These are phyloP conservation scores for Charadrius vociferus DNA, from an alignment of 2,113 vertebrate species.

Conservation along the genomic window DNA sequence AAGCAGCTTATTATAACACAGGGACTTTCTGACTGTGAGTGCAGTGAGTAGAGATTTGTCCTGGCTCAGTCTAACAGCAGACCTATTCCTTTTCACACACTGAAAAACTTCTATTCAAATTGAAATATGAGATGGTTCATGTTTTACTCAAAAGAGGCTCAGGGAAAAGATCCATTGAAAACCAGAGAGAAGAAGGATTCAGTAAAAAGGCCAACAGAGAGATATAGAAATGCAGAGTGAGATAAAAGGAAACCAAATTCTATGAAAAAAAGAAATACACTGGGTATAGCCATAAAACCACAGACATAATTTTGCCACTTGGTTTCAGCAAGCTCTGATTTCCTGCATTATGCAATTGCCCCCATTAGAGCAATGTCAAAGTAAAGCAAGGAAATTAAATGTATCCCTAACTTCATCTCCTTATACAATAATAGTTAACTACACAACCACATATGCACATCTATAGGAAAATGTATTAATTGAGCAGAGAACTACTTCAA, in stretches of 20 bases:
- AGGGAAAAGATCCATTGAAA: background rate
- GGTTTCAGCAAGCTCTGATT: background rate
- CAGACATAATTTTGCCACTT: background rate
- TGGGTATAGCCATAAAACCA: background rate
- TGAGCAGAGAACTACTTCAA: background rate
- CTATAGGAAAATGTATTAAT: background rate
- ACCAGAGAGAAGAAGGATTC: background rate
- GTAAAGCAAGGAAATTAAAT: background rate
- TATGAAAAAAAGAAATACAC: background rate
- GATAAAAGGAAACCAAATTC: background rate
- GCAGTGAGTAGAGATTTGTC: background rate
- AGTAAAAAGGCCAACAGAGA: background rate
- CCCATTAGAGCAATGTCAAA: background rate
- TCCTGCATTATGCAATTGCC: background rate
- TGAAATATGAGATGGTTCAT: background rate
- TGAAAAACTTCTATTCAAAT: background rate
- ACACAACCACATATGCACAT: background rate
- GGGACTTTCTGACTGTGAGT: background rate
- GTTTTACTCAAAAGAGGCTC: background rate
- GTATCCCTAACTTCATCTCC: background rate
- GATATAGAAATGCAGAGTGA: background rate
- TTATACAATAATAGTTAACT: background rate
- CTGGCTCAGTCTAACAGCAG: background rate
- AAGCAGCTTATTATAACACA: background rate
- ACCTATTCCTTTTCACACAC: background rate